phyloP scores from a whole-genome alignment of 2,797 vertebrate species.

The Catostomus latipinnis region DNA sequence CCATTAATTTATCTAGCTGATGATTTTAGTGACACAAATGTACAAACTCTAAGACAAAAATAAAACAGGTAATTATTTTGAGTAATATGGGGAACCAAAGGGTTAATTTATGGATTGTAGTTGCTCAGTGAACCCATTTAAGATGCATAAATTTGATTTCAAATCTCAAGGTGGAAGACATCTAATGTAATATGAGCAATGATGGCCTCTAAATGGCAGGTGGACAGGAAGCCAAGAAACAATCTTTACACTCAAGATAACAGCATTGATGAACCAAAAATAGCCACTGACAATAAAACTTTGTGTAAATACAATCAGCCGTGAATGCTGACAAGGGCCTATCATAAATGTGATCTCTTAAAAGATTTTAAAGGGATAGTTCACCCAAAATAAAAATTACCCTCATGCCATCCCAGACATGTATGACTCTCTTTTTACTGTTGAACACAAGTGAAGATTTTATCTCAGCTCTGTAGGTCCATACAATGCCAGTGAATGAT shows the following conservation, averaged over 20 bases:
- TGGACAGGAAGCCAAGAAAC: constrained; percentile 33
- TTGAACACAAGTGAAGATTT: no score
- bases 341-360: neutral
- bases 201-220: constrained; percentile 33
- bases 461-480: no score
- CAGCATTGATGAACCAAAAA: constrained; percentile 13
- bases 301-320: neutral
- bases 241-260: constrained; percentile 24
- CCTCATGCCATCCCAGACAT: no score
- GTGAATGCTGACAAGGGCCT: constrained; percentile 2
- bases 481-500: no score
- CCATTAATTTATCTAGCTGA: neutral
- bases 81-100: neutral
- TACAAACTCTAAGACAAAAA: neutral
- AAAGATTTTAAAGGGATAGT: neutral
- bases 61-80: constrained; percentile 7
- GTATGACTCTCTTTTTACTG: no score
- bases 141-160: constrained; percentile 33
- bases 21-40: neutral
- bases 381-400: no score
- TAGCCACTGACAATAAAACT: constrained; percentile 12
- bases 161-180: constrained; percentile 30
- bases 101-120: constrained; percentile 26
- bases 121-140: constrained; percentile 27
- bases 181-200: constrained; percentile 33